Evolutionary conservation across 2,888 invertebrate species (phyloP).

Genomic region (Cerastis rubricosa): DNA sequence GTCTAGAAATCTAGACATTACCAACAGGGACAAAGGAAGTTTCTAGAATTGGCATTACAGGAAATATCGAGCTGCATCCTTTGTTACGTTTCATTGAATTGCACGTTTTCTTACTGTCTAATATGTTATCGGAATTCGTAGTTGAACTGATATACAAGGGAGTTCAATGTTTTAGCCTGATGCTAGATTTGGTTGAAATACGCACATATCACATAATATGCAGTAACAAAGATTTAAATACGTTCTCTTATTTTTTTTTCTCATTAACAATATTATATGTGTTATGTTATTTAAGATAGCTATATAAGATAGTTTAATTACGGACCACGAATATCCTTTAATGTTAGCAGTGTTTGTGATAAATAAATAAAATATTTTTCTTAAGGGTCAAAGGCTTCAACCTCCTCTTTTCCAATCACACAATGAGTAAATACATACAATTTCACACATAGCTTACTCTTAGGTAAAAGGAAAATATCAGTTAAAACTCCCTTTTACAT

Average conservation of each 20-base stretch:
- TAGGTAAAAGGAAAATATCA: background rate
- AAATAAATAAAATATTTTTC: too few species aligned
- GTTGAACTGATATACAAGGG: background rate
- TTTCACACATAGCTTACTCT: background rate
- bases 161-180: background rate
- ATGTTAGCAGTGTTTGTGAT: too few species aligned
- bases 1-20: slow-evolving; percentile 33
- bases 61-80: slow-evolving; percentile 25
- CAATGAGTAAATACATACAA: background rate
- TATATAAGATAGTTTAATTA: too few species aligned
- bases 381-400: background rate
- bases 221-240: background rate
- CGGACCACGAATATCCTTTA: too few species aligned
- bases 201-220: background rate
- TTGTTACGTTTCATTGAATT: slow-evolving; percentile 42
- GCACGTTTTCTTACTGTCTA: slow-evolving; percentile 4
- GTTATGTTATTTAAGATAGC: too few species aligned
- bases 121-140: background rate
- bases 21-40: slow-evolving; percentile 41
- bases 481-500: background rate
- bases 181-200: background rate
- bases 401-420: background rate
- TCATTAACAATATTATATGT: too few species aligned
- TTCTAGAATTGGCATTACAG: slow-evolving; percentile 16
- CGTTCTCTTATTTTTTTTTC: too few species aligned